A percentile compares a stretch with the other conserved stretches of the same genome.
Evolutionary conservation across 2,113 vertebrate genomes (phyloP).

Genomic region (Chinchilla lanigera): DNA sequence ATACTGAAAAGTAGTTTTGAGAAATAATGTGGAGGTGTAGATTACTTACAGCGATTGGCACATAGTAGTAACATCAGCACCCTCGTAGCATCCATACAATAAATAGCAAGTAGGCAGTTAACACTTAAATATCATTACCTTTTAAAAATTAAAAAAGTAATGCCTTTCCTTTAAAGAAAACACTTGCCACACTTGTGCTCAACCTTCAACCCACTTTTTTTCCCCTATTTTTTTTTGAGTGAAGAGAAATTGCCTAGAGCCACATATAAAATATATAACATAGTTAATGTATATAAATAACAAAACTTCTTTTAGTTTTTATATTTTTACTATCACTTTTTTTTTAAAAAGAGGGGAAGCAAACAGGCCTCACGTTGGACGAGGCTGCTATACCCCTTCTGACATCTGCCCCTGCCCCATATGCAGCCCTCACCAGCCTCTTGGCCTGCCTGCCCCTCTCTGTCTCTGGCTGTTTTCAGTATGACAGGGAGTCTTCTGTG

Average conservation of each 20-base stretch:
- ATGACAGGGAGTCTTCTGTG: not conserved
- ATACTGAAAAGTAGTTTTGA: not conserved
- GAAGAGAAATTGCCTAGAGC: no score
- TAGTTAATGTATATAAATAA: not conserved
- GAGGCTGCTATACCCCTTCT: not conserved
- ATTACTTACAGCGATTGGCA: not conserved
- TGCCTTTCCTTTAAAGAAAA: not conserved
- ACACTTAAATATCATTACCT: not conserved
- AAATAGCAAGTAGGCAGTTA: not conserved
- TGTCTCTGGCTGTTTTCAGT: not conserved
- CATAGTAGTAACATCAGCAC: not conserved
- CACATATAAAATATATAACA: not conserved
- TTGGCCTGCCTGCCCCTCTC: not conserved
- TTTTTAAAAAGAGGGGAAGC: not conserved
- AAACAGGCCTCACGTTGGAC: not conserved
- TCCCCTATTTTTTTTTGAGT: not conserved
- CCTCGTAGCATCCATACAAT: not conserved
- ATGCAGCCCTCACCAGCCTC: not conserved
- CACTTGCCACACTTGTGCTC: not conserved
- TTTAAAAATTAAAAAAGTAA: not conserved
- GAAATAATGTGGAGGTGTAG: not conserved
- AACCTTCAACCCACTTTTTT: not conserved
- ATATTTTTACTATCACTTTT: not conserved
- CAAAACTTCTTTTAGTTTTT: not conserved
- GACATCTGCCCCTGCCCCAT: accelerated